Percentiles rank a stretch among this genome's conserved stretches.
Evolutionary conservation across 2,113 vertebrate genomes (phyloP).

Genomic region (Ellobius talpinus): DNA sequence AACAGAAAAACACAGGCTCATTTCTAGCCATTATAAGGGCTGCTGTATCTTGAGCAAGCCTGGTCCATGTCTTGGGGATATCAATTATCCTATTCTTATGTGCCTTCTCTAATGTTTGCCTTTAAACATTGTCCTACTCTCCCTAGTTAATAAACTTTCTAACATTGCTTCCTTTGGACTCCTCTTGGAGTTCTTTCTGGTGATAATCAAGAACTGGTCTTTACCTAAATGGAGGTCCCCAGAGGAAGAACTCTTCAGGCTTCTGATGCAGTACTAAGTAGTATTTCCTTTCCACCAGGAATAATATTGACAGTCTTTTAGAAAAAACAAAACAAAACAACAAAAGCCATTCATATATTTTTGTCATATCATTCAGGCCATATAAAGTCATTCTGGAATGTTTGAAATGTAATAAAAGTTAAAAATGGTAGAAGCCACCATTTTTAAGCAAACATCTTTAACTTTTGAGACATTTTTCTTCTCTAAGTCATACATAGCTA

Average conservation of each 20-base stretch:
- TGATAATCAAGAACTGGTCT: neutral
- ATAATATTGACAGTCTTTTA: neutral
- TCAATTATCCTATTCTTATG: neutral
- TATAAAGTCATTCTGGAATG: neutral
- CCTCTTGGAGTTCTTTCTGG: neutral
- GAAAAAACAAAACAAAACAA: neutral
- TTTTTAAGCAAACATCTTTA: neutral
- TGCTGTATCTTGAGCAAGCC: neutral
- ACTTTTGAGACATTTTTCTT: neutral
- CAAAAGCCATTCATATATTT: neutral
- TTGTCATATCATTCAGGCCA: neutral
- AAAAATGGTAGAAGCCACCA: neutral
- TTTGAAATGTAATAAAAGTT: conserved; percentile 21
- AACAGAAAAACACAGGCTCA: neutral
- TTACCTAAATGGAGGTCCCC: neutral
- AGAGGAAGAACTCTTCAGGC: neutral
- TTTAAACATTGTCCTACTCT: neutral
- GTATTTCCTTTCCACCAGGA: neutral
- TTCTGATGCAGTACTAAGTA: neutral
- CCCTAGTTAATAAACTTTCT: neutral
- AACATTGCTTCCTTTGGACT: neutral
- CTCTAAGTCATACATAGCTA: neutral
- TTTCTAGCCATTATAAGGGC: neutral
- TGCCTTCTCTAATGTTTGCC: neutral
- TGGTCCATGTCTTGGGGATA: neutral